These are phyloP conservation scores for Merodon equestris DNA, from an alignment of 2,888 invertebrate genomes.

Conservation along the genomic window DNA sequence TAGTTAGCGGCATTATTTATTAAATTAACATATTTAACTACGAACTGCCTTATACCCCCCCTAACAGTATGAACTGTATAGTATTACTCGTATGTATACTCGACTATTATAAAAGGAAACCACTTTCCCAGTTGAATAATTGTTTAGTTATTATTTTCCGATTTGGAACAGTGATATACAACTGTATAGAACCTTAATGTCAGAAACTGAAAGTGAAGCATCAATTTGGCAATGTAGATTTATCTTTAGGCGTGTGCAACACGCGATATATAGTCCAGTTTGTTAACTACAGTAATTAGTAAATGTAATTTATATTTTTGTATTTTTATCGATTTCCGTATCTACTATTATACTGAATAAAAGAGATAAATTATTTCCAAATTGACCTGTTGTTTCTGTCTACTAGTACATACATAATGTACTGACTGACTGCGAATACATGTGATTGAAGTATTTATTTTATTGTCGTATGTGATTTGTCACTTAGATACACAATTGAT, in stretches of 20 bases:
- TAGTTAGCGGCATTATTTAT: constrained; percentile 52
- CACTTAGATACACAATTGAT: too few relatives aligned
- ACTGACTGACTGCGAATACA: too few relatives aligned
- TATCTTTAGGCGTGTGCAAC: constrained; percentile 44
- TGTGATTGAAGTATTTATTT: too few relatives aligned
- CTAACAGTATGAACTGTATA: constrained; percentile 46
- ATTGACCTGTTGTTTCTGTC: too few relatives aligned
- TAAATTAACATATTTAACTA: constrained; percentile 53
- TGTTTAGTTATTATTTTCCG: constrained; percentile 17
- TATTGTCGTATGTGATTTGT: too few relatives aligned
- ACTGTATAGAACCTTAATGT: constrained; percentile 20
- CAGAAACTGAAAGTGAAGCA: neutral
- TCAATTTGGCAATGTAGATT: constrained; percentile 26
- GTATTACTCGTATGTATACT: constrained; percentile 27
- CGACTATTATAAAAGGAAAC: constrained; percentile 34
- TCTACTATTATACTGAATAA: constrained; percentile 43
- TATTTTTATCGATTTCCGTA: constrained; percentile 61
- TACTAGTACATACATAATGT: too few relatives aligned
- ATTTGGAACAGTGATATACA: constrained; percentile 16
- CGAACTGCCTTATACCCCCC: constrained; percentile 63
- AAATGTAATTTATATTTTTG: constrained; percentile 68
- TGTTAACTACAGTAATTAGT: constrained; percentile 56
- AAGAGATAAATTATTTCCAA: constrained; percentile 6
- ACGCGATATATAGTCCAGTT: constrained; percentile 56
- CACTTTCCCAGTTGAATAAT: constrained; percentile 29